Conservation (phyloP, 2,113 vertebrate species). For the Nyctereutes procyonoides region DNA sequence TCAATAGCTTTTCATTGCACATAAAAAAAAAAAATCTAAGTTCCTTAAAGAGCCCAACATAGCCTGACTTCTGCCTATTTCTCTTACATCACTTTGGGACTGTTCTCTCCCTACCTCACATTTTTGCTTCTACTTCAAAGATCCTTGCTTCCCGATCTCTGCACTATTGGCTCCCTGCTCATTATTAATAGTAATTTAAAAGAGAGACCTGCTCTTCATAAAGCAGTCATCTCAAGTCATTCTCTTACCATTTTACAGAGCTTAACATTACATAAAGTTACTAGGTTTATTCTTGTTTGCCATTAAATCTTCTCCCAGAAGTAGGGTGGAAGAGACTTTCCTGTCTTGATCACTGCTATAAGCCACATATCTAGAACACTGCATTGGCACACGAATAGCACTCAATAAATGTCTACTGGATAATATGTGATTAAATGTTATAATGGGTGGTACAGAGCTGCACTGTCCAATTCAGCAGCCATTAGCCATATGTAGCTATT, state of each 20-base stretch:
- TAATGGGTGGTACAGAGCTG: background rate
- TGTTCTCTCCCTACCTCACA: background rate
- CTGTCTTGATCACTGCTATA: conserved; percentile 16
- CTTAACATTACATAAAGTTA: background rate
- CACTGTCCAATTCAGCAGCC: background rate
- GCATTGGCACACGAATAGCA: background rate
- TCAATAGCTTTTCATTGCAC: background rate
- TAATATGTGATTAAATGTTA: background rate
- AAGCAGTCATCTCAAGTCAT: background rate
- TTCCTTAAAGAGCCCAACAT: background rate
- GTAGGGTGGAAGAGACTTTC: background rate
- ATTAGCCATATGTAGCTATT: background rate
- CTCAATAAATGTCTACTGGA: conserved; percentile 4
- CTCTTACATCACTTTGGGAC: background rate
- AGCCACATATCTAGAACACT: background rate
- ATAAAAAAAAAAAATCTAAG: background rate
- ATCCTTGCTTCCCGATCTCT: background rate
- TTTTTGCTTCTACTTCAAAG: background rate
- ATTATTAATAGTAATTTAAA: conserved; percentile 12
- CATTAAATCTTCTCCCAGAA: conserved; percentile 11
- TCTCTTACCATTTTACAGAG: background rate
- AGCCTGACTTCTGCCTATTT: background rate
- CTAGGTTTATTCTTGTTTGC: background rate
- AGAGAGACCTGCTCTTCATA: background rate
- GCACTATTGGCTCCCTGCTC: background rate